These are phyloP conservation scores for Hydrochoerus hydrochaeris DNA, from an alignment of 2,113 vertebrate species.

Conservation along the genomic window DNA sequence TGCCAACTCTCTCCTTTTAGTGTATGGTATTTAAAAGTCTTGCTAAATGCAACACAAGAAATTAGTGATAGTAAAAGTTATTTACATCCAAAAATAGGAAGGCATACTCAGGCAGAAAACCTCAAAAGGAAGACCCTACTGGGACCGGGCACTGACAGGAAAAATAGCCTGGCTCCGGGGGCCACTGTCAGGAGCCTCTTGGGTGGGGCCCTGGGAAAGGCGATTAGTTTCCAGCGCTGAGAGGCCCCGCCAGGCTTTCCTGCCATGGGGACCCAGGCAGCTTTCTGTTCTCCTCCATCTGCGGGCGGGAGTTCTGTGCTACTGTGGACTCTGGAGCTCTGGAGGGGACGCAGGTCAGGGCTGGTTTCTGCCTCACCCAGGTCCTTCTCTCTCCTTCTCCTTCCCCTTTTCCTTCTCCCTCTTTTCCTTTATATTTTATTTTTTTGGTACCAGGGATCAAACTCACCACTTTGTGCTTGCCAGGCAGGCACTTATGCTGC, in stretches of 20 bases:
- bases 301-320: too few species aligned
- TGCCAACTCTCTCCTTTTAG: slow-evolving; percentile 10
- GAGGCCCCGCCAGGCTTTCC: slow-evolving; percentile 22
- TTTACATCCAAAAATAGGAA: slow-evolving; percentile 18
- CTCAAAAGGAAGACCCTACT: background rate
- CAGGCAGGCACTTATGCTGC: too few species aligned
- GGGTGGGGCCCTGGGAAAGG: background rate
- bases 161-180: background rate
- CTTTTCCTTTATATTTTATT: background rate
- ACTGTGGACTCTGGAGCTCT: too few species aligned
- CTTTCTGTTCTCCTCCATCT: background rate
- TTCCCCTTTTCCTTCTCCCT: background rate
- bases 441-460: too few species aligned
- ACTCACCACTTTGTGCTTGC: too few species aligned
- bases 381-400: background rate
- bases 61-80: background rate
- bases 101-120: background rate
- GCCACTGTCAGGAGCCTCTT: background rate
- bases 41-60: slow-evolving; percentile 18
- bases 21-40: background rate
- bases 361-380: background rate
- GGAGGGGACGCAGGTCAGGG: background rate
- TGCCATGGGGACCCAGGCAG: too few species aligned
- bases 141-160: background rate
- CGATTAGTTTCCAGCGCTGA: background rate